Conservation (phyloP, 2,888 invertebrate species). For the Hirtodrosophila duncani region DNA sequence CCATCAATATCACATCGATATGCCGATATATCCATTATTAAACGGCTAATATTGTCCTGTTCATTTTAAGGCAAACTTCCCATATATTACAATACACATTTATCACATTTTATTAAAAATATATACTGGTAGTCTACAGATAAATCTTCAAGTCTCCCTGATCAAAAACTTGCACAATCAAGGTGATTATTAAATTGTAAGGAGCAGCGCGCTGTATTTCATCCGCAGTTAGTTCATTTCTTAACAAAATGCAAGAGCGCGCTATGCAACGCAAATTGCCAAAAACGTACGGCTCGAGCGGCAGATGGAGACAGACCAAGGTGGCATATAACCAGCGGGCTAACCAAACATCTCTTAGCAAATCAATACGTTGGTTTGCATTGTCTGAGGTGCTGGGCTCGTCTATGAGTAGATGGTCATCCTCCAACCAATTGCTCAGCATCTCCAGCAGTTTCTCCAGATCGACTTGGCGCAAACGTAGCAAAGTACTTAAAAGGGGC, state of each 20-base stretch:
- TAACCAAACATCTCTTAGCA: conserved; percentile 69
- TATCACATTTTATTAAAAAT: no score
- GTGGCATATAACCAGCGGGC: conserved; percentile 76
- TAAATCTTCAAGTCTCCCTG: conserved; percentile 75
- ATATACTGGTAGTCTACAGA: no score
- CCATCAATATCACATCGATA: no score
- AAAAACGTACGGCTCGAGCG: conserved; percentile 75
- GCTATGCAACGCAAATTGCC: conserved; percentile 75
- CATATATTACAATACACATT: no score
- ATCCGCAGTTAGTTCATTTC: conserved; percentile 60
- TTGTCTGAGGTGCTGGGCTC: conserved; percentile 22
- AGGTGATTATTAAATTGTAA: conserved; percentile 74
- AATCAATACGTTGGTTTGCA: conserved; percentile 39
- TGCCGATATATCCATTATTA: no score
- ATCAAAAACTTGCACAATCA: conserved; percentile 75
- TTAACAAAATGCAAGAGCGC: conserved; percentile 68
- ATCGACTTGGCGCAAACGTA: conserved; percentile 70
- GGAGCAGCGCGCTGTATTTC: conserved; percentile 69
- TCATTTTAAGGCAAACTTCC: no score
- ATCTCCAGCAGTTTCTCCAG: conserved; percentile 71
- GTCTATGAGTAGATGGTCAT: neutral
- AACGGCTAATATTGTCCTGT: no score
- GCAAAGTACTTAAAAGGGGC: conserved; percentile 67
- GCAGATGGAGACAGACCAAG: conserved; percentile 75
- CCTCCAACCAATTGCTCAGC: conserved; percentile 65